Evolutionary conservation across 2,888 invertebrate genomes (phyloP).

Genomic region (Eristalis tenax): DNA sequence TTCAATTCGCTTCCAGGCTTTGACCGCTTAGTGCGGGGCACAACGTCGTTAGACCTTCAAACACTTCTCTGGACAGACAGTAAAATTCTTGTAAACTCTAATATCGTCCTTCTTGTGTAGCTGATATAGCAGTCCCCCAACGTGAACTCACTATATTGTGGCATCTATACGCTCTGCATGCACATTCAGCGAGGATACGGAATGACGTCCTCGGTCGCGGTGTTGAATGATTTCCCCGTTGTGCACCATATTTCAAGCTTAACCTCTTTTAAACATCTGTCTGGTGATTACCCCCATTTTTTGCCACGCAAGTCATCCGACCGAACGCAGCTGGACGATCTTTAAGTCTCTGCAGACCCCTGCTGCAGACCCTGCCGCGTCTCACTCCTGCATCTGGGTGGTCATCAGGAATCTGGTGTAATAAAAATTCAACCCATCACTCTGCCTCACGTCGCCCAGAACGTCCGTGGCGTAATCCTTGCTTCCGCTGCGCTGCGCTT

Average conservation of each 20-base stretch:
- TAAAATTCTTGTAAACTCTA: too few relatives aligned
- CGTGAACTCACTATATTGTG: too few relatives aligned
- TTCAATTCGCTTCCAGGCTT: too few relatives aligned
- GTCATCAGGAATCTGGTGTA: conserved; percentile 16
- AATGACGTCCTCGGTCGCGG: neutral
- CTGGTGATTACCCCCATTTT: neutral
- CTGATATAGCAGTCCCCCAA: too few relatives aligned
- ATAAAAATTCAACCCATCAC: conserved; percentile 25
- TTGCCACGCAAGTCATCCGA: neutral
- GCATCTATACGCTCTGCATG: neutral
- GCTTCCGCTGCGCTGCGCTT: conserved; percentile 10
- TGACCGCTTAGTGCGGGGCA: too few relatives aligned
- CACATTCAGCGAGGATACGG: neutral
- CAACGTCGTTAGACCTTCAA: too few relatives aligned
- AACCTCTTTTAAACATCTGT: neutral
- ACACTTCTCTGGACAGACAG: too few relatives aligned
- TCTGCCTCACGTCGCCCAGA: conserved; percentile 25
- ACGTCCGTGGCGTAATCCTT: conserved; percentile 20
- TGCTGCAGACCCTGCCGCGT: neutral
- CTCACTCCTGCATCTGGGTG: conserved; percentile 22
- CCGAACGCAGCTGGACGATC: neutral
- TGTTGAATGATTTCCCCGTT: neutral
- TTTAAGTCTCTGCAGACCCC: neutral
- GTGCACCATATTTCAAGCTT: neutral
- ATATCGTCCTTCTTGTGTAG: too few relatives aligned